These are phyloP conservation scores for Ceratitis capitata DNA, from an alignment of 1,140 invertebrate species.

Conservation along the genomic window DNA sequence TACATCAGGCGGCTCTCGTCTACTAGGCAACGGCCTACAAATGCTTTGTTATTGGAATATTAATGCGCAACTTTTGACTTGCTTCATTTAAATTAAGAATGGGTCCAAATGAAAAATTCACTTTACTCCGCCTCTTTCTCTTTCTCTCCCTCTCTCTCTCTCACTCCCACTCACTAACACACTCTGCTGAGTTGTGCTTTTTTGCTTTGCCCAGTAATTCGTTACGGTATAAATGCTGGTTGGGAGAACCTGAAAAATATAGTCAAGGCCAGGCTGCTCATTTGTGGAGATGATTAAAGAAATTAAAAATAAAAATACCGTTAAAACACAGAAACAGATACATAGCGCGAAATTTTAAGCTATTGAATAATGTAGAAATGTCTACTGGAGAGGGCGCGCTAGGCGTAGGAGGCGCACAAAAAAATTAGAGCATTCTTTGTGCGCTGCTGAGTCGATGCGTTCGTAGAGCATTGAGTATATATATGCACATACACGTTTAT, in stretches of 20 bases:
- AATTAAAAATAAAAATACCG: neutral
- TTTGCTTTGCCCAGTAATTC: no score
- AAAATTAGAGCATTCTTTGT: no score
- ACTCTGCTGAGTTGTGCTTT: no score
- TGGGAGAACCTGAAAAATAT: neutral
- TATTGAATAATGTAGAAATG: neutral
- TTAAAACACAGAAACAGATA: neutral
- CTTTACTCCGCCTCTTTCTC: neutral
- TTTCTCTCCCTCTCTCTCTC: neutral
- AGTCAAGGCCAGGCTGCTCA: neutral
- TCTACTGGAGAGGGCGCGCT: no score
- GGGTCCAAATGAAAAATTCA: neutral
- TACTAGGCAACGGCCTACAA: no score
- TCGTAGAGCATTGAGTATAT: no score
- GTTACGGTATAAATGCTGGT: neutral
- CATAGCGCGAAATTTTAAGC: neutral
- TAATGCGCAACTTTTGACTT: conserved; percentile 26
- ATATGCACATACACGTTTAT: no score
- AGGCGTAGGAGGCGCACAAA: neutral
- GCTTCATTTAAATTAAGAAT: neutral
- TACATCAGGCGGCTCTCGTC: neutral
- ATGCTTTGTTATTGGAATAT: conserved; percentile 27
- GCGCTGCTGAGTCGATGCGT: no score
- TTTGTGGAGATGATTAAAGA: neutral
- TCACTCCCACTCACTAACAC: neutral